Conservation (phyloP, 2,888 invertebrate species). For the Drosophila conformis region DNA sequence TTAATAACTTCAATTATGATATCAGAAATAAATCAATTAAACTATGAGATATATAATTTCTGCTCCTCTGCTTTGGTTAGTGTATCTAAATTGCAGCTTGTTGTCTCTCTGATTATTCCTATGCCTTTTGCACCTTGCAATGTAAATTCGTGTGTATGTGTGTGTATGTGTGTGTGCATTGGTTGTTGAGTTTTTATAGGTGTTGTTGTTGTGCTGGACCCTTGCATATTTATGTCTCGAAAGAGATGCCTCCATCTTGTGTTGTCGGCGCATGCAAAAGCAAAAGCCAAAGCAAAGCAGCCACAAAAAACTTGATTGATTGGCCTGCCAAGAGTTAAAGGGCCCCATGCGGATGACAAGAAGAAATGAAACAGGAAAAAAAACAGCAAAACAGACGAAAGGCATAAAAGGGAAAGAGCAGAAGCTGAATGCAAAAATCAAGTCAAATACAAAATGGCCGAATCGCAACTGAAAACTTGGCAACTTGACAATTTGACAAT, state of each 20-base stretch:
- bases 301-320: conserved; percentile 83
- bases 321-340: conserved; percentile 70
- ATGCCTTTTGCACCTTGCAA: conserved; percentile 71
- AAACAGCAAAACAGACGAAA: neutral
- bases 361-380: conserved; percentile 5
- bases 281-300: conserved; percentile 5
- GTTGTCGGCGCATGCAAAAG: conserved; percentile 75
- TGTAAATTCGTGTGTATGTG: conserved; percentile 75
- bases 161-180: conserved; percentile 19
- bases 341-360: conserved; percentile 38
- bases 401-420: conserved; percentile 5
- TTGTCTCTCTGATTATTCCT: neutral
- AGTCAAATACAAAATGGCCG: conserved; percentile 60
- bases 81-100: conserved; percentile 28
- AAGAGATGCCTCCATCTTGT: conserved; percentile 65
- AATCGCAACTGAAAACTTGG: neutral
- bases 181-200: conserved; percentile 29
- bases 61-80: conserved; percentile 16
- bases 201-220: conserved; percentile 35
- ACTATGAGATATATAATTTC: neutral
- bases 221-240: conserved; percentile 72
- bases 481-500: conserved; percentile 10
- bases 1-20: neutral
- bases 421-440: conserved; percentile 66
- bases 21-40: rapidly evolving